Conservation (phyloP, 30 jellyfish, hydroid and myxozoan genomes). For the Aurelia coerulea region DNA sequence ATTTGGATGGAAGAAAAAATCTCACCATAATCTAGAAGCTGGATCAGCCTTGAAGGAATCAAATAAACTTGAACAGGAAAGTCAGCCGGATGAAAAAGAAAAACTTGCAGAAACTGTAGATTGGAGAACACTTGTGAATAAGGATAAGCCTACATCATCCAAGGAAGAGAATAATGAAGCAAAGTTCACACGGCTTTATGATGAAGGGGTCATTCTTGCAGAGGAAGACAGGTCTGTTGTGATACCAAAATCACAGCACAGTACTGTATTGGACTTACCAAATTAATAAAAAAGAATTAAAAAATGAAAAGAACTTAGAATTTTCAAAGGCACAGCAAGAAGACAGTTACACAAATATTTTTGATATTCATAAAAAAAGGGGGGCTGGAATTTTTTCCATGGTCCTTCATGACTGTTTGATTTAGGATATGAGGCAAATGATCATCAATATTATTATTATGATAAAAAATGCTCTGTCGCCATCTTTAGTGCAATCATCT, state of each 20-base stretch:
- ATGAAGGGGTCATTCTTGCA: constrained; percentile 65
- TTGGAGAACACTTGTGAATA: constrained; percentile 47
- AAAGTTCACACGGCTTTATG: constrained; percentile 46
- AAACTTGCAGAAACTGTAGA: constrained; percentile 28
- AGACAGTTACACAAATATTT: too few relatives aligned
- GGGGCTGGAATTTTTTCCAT: too few relatives aligned
- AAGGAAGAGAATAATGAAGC: constrained; percentile 18
- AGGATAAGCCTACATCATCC: not conserved
- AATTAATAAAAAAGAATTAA: too few relatives aligned
- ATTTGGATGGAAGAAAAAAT: constrained; percentile 65
- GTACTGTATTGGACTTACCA: too few relatives aligned
- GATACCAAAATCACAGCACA: too few relatives aligned
- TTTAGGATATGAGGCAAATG: not conserved
- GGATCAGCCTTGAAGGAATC: constrained; percentile 29
- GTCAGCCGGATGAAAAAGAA: constrained; percentile 20
- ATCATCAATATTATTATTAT: too few relatives aligned
- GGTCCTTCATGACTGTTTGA: too few relatives aligned
- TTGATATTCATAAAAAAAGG: not conserved
- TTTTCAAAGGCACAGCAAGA: too few relatives aligned
- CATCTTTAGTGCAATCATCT: too few relatives aligned
- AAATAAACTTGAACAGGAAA: not conserved
- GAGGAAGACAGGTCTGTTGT: not conserved
- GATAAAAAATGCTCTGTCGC: too few relatives aligned
- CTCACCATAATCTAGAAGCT: constrained; percentile 17
- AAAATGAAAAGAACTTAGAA: too few relatives aligned